These are phyloP conservation scores for Phrynosoma blainvillii DNA, from an alignment of 2,113 vertebrate species.

Conservation along the genomic window DNA sequence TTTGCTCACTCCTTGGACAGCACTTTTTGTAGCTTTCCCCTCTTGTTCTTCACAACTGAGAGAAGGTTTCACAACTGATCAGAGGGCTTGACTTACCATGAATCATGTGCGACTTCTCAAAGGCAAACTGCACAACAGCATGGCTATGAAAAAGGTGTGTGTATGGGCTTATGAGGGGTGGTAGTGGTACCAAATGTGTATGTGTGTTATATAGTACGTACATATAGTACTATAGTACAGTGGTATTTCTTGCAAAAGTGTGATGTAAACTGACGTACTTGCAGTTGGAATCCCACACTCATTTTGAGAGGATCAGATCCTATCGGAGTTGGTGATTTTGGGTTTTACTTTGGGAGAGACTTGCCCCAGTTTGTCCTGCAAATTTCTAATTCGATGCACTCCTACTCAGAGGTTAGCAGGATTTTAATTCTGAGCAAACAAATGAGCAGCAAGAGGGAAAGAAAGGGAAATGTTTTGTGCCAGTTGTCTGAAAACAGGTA, in stretches of 20 bases:
- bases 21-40: slow-evolving; percentile 55
- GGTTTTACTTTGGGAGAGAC: background rate
- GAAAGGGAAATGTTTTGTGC: slow-evolving; percentile 11
- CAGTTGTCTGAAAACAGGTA: slow-evolving; percentile 8
- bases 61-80: slow-evolving; percentile 47
- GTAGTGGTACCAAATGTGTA: background rate
- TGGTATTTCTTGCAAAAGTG: slow-evolving; percentile 36
- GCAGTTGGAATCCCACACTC: no score
- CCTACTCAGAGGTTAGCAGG: background rate
- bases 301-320: background rate
- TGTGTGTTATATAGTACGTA: background rate
- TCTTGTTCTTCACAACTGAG: slow-evolving; percentile 50
- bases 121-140: slow-evolving; percentile 65
- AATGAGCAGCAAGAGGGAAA: slow-evolving; percentile 57
- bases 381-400: background rate
- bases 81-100: slow-evolving; percentile 64
- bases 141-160: slow-evolving; percentile 69
- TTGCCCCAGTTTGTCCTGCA: background rate
- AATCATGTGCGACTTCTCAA: slow-evolving; percentile 72
- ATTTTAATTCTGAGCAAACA: background rate
- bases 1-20: slow-evolving; percentile 62
- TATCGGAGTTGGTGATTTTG: no score
- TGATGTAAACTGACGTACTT: background rate
- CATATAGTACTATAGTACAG: background rate
- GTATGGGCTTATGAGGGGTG: background rate